phyloP scores from a whole-genome alignment of 2,888 invertebrate species.

The Cryptocheilus praepositus region DNA sequence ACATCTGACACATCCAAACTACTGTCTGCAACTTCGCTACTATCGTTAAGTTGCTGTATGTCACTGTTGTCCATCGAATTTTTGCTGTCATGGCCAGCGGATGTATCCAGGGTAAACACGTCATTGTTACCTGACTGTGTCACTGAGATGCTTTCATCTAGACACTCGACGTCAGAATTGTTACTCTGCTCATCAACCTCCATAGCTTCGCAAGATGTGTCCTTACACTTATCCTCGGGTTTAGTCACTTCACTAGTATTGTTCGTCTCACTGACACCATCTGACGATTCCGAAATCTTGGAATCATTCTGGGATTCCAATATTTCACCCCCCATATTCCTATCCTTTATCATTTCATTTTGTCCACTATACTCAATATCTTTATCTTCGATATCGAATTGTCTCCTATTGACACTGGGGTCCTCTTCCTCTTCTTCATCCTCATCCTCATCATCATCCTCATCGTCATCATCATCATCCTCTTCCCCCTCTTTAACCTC shows the following conservation, averaged over 20 bases:
- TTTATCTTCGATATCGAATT: conserved; percentile 38
- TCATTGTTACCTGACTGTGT: conserved; percentile 70
- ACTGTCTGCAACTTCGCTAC: conserved; percentile 57
- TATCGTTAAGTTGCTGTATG: conserved; percentile 56
- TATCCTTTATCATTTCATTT: conserved; percentile 51
- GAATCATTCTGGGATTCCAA: conserved; percentile 46
- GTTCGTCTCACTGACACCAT: conserved; percentile 77
- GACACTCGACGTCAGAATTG: conserved; percentile 71
- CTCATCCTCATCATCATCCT: conserved; percentile 50
- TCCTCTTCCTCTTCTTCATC: conserved; percentile 51
- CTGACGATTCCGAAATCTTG: conserved; percentile 49
- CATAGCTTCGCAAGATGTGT: conserved; percentile 60
- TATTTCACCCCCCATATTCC: conserved; percentile 40
- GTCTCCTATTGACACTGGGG: conserved; percentile 44
- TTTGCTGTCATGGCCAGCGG: conserved; percentile 72
- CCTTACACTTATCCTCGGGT: conserved; percentile 56
- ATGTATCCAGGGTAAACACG: conserved; percentile 52
- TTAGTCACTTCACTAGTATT: conserved; percentile 71
- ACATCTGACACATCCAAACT: conserved; percentile 54
- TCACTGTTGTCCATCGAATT: conserved; percentile 56
- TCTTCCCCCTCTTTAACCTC: conserved; percentile 53
- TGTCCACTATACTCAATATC: conserved; percentile 50
- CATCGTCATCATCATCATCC: conserved; percentile 47
- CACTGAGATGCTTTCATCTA: conserved; percentile 64
- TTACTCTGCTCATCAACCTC: conserved; percentile 68